These are phyloP conservation scores for Protodeltote pygarga DNA, from an alignment of 2,888 invertebrate genomes.

Conservation along the genomic window DNA sequence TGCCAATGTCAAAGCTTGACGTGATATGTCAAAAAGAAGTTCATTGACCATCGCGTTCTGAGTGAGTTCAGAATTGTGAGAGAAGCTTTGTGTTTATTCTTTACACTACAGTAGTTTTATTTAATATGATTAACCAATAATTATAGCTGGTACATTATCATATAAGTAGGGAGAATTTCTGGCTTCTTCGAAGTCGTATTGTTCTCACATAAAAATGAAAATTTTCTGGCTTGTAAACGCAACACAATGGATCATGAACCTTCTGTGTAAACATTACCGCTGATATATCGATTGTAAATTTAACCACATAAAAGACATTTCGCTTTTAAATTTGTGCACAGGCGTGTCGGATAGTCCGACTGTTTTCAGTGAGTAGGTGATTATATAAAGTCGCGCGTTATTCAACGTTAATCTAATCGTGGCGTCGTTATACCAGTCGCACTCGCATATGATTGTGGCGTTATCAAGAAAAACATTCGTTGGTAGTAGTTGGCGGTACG, in stretches of 20 bases:
- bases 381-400: conserved; percentile 41
- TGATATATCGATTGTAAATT: too few relatives aligned
- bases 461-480: conserved; percentile 73
- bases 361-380: conserved; percentile 56
- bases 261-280: conserved; percentile 68
- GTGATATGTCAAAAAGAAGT: not conserved
- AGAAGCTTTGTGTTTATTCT: too few relatives aligned
- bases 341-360: conserved; percentile 59
- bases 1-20: conserved; percentile 4
- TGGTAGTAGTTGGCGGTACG: conserved; percentile 72
- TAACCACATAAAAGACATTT: too few relatives aligned
- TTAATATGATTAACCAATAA: too few relatives aligned
- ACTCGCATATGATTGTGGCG: conserved; percentile 46
- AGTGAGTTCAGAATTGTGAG: too few relatives aligned
- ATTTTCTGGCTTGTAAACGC: conserved; percentile 15
- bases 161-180: too few relatives aligned
- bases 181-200: not conserved
- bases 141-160: too few relatives aligned
- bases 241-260: conserved; percentile 42
- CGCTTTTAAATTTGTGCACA: conserved; percentile 50
- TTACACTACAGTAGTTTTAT: too few relatives aligned
- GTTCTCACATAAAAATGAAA: conserved; percentile 6
- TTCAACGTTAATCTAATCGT: conserved; percentile 57
- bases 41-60: conserved; percentile 2
- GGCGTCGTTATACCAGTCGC: conserved; percentile 52